A percentile compares a stretch with the other conserved stretches of the same genome.
Evolutionary conservation across 2,113 vertebrate species (phyloP).

Genomic region (Chrysochloris asiatica): DNA sequence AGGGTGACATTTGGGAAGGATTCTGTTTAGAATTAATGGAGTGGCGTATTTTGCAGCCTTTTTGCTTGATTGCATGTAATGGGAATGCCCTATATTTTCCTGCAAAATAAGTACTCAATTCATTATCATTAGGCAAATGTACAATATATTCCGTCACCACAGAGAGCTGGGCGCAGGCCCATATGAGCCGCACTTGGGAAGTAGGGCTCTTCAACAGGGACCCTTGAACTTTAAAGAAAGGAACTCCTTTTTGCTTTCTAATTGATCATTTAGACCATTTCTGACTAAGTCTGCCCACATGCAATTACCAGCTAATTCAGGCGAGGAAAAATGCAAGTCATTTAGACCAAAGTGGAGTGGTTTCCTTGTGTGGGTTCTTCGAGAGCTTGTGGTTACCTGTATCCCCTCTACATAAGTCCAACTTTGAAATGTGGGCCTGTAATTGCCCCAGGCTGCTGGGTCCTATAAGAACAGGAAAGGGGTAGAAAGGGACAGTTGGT

Average conservation of each 20-base stretch:
- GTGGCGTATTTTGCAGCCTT: slow-evolving; percentile 71
- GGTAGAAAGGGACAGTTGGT: background rate
- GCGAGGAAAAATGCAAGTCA: slow-evolving; percentile 66
- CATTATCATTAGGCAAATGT: slow-evolving; percentile 75
- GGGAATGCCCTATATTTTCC: slow-evolving; percentile 75
- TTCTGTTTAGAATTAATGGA: slow-evolving; percentile 77
- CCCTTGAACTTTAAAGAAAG: slow-evolving; percentile 77
- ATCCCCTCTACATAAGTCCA: slow-evolving; percentile 8
- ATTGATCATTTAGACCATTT: slow-evolving; percentile 76
- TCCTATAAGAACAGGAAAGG: background rate
- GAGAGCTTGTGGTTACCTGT: slow-evolving; percentile 3
- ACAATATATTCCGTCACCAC: slow-evolving; percentile 25
- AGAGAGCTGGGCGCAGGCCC: slow-evolving; percentile 51
- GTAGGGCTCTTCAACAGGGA: slow-evolving; percentile 58
- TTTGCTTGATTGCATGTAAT: slow-evolving; percentile 78
- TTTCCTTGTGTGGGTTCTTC: slow-evolving; percentile 55
- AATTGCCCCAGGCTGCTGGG: background rate
- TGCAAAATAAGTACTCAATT: slow-evolving; percentile 76
- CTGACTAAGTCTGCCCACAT: slow-evolving; percentile 69
- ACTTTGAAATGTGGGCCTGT: slow-evolving; percentile 12
- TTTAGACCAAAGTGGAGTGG: slow-evolving; percentile 66
- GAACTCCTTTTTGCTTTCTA: slow-evolving; percentile 70
- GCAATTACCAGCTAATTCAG: slow-evolving; percentile 75
- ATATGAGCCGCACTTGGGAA: slow-evolving; percentile 51
- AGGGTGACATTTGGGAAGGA: slow-evolving; percentile 69